A percentile compares a stretch with the other conserved stretches of the same genome.
phyloP scores from a whole-genome alignment of 2,888 invertebrate genomes.

The Autographa gamma region DNA sequence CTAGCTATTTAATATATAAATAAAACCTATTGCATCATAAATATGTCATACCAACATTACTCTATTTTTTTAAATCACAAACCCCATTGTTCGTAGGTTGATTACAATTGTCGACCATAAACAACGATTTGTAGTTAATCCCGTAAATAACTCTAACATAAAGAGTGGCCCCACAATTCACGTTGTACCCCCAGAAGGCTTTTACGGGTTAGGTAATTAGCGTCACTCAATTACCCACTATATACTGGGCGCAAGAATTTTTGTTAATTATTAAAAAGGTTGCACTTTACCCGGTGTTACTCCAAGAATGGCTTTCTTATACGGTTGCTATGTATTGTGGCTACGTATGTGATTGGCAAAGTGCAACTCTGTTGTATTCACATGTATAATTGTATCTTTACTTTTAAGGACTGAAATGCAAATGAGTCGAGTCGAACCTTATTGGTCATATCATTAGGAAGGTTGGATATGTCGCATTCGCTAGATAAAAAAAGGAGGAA shows the following conservation, averaged over 20 bases:
- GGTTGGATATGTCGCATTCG: not conserved
- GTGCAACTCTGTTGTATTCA: conserved; percentile 20
- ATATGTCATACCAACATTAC: not conserved
- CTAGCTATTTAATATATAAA: not conserved
- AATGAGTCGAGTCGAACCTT: not conserved
- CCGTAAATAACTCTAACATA: conserved; percentile 72
- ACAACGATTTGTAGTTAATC: conserved; percentile 70
- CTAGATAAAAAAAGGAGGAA: not conserved
- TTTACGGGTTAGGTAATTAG: conserved; percentile 87
- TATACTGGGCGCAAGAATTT: conserved; percentile 79
- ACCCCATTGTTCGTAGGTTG: conserved; percentile 34
- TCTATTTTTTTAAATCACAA: conserved; percentile 18
- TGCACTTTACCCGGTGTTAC: conserved; percentile 79
- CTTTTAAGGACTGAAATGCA: conserved; percentile 5
- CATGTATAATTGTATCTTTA: conserved; percentile 17
- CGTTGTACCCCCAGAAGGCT: conserved; percentile 78
- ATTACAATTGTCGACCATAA: conserved; percentile 66
- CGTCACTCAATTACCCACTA: conserved; percentile 88
- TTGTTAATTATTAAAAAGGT: conserved; percentile 88
- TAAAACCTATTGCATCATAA: not conserved
- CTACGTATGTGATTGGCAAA: not conserved
- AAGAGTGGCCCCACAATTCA: conserved; percentile 79
- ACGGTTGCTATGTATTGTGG: not conserved
- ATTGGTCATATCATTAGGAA: not conserved
- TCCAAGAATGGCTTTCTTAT: conserved; percentile 27